Evolutionary conservation across 2,888 invertebrate genomes (phyloP), one percentile per base, ranked within the genome.

Genomic region (Amblyteles armatorius): DNA sequence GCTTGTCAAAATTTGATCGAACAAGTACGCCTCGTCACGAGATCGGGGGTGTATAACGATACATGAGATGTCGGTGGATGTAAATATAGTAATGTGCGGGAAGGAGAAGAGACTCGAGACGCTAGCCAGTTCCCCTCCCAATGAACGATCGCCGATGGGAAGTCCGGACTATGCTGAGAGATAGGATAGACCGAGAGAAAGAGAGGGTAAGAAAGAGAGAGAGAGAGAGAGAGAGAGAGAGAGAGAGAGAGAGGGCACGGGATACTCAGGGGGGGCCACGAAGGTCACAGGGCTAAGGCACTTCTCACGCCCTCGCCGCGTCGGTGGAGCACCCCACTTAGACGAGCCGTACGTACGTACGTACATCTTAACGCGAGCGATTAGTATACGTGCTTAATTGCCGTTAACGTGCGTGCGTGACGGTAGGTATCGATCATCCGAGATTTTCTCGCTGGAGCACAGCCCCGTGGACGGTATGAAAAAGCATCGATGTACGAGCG

Each of bases 251-350:
- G 84, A 82, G 84, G 78, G 83, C 71, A 79, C 69, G 73, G 84
- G 82, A 84, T 91, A 90, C 89, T 88, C 88, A 81, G 88, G 65
- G 89, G 60, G 90, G 91, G 91, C 89, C 91, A 90, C 91, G 90
- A 91, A 92, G 93, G 93, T 93, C 93, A 92, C 92, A 93, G 93
- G 93, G 93, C 92, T 91, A 91, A 92, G 92, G 93, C 92, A 92
- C 93, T 93, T 93, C 93, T 93, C 93, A 93, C 93, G 93, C 93
- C 93, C 93, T 92, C 92, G 91, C 91, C 90, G 91, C 91, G 90
- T 91, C 91, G 90, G 82, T 87, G 88, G 89, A 91, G 91, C 92
- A 92, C 92, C 92, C 92, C 92, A 93, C 93, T 93, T 92, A 92
- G 91, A 91, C 89, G 90, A 90, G 89, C 87, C 88, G 89, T 90